A percentile compares a stretch with the other conserved stretches of the same genome.
Conservation (phyloP, 1,140 invertebrate genomes). For the Telenomus remus region DNA sequence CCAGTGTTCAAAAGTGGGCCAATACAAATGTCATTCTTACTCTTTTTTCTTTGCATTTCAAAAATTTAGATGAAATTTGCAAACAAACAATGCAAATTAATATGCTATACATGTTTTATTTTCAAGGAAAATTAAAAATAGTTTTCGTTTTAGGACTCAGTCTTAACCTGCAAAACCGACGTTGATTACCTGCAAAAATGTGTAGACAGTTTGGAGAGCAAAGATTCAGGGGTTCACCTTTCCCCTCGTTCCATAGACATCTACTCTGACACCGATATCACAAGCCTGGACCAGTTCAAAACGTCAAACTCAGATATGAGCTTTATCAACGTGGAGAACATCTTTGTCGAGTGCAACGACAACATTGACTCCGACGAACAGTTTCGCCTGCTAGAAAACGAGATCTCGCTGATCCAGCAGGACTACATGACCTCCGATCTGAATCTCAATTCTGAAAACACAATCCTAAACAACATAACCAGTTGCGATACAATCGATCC, state of each 20-base stretch:
- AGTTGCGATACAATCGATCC: conserved; percentile 35
- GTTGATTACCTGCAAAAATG: conserved; percentile 56
- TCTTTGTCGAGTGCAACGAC: conserved; percentile 48
- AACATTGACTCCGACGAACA: conserved; percentile 40
- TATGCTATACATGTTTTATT: no score
- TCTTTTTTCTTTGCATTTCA: no score
- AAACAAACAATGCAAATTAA: no score
- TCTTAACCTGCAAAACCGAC: conserved; percentile 38
- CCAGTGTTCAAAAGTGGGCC: no score
- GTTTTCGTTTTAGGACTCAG: conserved; percentile 13
- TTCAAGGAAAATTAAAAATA: background rate
- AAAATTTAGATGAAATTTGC: no score
- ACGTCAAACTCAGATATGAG: conserved; percentile 41
- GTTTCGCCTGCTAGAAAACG: conserved; percentile 40
- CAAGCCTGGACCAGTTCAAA: conserved; percentile 44
- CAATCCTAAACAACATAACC: conserved; percentile 22
- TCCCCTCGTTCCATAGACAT: conserved; percentile 46
- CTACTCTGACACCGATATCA: conserved; percentile 40
- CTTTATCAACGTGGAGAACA: conserved; percentile 54
- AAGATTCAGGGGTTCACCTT: conserved; percentile 51
- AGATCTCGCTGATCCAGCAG: conserved; percentile 45
- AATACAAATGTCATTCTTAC: no score
- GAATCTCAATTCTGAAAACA: conserved; percentile 24
- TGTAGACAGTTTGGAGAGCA: conserved; percentile 54
- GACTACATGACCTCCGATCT: conserved; percentile 41